phyloP scores from a whole-genome alignment of 2,888 invertebrate genomes.

The Alviniconcha strummeri region DNA sequence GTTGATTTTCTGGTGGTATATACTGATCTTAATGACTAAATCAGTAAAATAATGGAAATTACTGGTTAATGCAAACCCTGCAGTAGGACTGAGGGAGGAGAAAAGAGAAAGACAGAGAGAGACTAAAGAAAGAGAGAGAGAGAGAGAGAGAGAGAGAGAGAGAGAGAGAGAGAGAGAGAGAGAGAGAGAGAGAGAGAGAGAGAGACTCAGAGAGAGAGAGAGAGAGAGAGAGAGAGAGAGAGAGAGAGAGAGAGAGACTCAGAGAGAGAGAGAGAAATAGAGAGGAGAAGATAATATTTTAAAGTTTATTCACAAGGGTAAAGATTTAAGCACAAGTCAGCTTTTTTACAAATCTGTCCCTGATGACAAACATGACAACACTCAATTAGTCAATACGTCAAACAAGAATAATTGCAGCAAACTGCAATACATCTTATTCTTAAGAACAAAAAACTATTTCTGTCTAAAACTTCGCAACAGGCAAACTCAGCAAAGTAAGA shows the following conservation, averaged over 20 bases:
- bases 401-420: too few species aligned
- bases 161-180: constrained; percentile 21
- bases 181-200: constrained; percentile 28
- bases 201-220: constrained; percentile 10
- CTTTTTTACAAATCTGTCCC: neutral
- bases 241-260: constrained; percentile 20
- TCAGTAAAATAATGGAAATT: neutral
- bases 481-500: too few species aligned
- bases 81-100: neutral
- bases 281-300: neutral
- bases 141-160: constrained; percentile 9
- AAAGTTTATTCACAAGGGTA: neutral
- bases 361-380: neutral
- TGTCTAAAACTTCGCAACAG: too few species aligned
- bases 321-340: neutral
- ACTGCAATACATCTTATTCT: neutral
- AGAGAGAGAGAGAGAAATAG: constrained; percentile 26
- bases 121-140: neutral
- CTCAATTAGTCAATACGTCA: neutral
- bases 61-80: neutral
- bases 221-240: constrained; percentile 3
- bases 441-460: neutral
- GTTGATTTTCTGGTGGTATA: neutral
- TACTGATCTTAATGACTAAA: neutral
- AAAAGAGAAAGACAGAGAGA: neutral